These are phyloP conservation scores for Ametastegia equiseti DNA, from an alignment of 2,888 invertebrate species.

Conservation along the genomic window DNA sequence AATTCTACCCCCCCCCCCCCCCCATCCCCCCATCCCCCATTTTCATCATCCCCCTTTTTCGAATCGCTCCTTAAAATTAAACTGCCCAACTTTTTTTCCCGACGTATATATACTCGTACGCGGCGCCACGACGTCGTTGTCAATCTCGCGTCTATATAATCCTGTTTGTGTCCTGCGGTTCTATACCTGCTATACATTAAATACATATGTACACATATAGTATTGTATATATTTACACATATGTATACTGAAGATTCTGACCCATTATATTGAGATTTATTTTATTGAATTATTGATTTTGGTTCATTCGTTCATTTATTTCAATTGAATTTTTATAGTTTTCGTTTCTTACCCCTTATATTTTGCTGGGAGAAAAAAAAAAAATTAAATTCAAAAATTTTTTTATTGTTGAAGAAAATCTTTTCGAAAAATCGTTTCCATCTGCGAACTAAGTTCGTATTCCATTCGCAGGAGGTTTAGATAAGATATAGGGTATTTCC, in stretches of 20 bases:
- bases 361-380: too few relatives aligned
- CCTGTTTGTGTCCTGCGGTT: not conserved
- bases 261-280: not conserved
- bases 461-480: too few relatives aligned
- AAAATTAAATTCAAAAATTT: too few relatives aligned
- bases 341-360: too few relatives aligned
- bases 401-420: too few relatives aligned
- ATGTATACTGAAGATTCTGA: not conserved
- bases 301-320: too few relatives aligned
- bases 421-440: too few relatives aligned
- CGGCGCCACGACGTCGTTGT: conserved; percentile 15
- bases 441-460: too few relatives aligned
- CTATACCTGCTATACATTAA: not conserved
- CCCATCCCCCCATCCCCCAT: not conserved
- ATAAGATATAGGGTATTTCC: too few relatives aligned
- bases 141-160: conserved; percentile 27
- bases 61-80: conserved; percentile 44
- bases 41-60: not conserved
- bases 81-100: conserved; percentile 29
- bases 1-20: not conserved
- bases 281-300: too few relatives aligned
- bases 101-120: not conserved
- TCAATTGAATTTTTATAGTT: too few relatives aligned
- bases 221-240: too few relatives aligned
- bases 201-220: not conserved